Evolutionary conservation across 2,888 invertebrate species (phyloP).

Genomic region (Calameuta pallipes): DNA sequence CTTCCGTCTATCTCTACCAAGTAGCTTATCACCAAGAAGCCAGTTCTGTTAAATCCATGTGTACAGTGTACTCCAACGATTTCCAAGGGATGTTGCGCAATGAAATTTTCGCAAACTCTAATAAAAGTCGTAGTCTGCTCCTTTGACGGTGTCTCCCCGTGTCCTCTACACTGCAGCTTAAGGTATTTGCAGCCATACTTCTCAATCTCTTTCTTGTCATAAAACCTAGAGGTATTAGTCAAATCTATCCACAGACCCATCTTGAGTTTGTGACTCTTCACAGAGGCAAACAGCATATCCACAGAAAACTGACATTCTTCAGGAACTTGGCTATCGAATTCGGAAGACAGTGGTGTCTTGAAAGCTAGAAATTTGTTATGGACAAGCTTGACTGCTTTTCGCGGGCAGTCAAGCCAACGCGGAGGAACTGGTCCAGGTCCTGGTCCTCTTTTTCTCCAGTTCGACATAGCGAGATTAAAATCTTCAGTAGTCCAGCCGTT

Average conservation of each 20-base stretch:
- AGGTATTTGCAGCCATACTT: constrained; percentile 81
- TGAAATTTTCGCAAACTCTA: constrained; percentile 81
- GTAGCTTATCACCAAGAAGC: constrained; percentile 93
- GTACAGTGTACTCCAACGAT: constrained; percentile 88
- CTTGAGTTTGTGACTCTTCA: constrained; percentile 84
- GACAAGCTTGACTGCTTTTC: constrained; percentile 80
- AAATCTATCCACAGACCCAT: constrained; percentile 97
- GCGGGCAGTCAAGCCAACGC: constrained; percentile 89
- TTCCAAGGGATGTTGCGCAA: constrained; percentile 82
- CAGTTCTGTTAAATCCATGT: constrained; percentile 98
- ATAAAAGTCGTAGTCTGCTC: constrained; percentile 91
- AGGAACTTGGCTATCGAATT: constrained; percentile 88
- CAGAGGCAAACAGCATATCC: constrained; percentile 85
- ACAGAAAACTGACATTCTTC: constrained; percentile 86
- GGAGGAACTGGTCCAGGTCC: constrained; percentile 80
- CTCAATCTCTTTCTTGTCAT: constrained; percentile 85
- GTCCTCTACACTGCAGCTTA: constrained; percentile 91
- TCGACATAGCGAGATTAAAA: constrained; percentile 37
- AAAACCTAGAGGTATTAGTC: constrained; percentile 95
- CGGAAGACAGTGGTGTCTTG: constrained; percentile 89
- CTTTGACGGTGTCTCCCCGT: constrained; percentile 88
- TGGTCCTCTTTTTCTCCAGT: constrained; percentile 40
- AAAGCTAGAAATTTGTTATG: constrained; percentile 90
- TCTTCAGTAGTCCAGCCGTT: not conserved
- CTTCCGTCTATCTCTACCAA: constrained; percentile 87